Conservation (phyloP, 2,113 vertebrate genomes). For the Puma concolor region DNA sequence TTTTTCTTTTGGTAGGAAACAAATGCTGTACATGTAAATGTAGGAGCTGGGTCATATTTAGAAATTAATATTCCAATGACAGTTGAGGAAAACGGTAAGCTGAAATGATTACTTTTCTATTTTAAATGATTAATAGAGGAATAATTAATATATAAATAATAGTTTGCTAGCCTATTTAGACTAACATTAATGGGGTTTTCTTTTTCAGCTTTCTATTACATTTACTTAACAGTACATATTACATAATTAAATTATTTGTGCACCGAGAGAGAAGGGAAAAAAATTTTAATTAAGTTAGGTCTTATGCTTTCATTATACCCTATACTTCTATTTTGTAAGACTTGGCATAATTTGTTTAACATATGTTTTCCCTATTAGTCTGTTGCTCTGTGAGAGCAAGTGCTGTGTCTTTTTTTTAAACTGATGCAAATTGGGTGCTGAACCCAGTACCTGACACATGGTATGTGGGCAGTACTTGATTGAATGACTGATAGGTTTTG, state of each 20-base stretch:
- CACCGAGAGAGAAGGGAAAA: background rate
- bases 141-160: background rate
- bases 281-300: background rate
- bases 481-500: background rate
- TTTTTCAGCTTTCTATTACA: background rate
- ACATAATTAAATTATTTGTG: slow-evolving; percentile 12
- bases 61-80: slow-evolving; percentile 99
- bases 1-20: slow-evolving; percentile 91
- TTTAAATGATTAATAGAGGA: background rate
- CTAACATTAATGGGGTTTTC: background rate
- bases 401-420: background rate
- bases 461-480: background rate
- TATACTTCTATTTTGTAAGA: background rate
- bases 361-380: background rate
- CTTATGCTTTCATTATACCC: background rate
- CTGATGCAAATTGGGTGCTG: background rate
- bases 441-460: background rate
- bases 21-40: slow-evolving; percentile 99
- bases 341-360: background rate
- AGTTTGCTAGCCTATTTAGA: background rate
- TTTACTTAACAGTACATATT: slow-evolving; percentile 11
- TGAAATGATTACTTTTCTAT: background rate
- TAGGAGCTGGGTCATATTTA: slow-evolving; percentile 99
- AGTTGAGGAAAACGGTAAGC: slow-evolving; percentile 94
- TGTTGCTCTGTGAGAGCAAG: background rate